A percentile compares a stretch with the other conserved stretches of the same genome.
Conservation (phyloP, 1,140 invertebrate species). For the Drosophila lacertosa region DNA sequence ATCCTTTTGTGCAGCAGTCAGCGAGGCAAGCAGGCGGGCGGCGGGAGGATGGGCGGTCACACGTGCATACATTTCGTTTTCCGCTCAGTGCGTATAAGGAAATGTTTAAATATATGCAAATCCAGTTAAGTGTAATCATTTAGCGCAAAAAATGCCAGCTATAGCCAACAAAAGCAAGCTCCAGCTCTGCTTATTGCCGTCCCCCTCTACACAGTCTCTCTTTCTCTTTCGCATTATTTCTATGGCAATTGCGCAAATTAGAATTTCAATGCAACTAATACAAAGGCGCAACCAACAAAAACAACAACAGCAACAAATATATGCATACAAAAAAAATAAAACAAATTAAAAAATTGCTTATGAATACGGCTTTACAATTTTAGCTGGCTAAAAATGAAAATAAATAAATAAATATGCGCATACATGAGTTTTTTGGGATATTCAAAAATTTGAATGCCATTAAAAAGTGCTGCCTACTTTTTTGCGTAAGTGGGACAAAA, state of each 20-base stretch:
- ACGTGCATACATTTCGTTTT: slow-evolving; percentile 79
- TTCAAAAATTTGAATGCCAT: slow-evolving; percentile 35
- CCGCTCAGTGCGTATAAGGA: slow-evolving; percentile 73
- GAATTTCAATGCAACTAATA: slow-evolving; percentile 77
- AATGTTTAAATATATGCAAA: slow-evolving; percentile 83
- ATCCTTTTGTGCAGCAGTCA: slow-evolving; percentile 79
- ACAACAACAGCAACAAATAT: slow-evolving; percentile 42
- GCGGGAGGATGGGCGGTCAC: slow-evolving; percentile 22
- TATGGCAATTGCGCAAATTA: slow-evolving; percentile 57
- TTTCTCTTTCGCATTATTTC: slow-evolving; percentile 4
- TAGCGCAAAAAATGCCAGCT: slow-evolving; percentile 67
- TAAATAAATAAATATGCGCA: slow-evolving; percentile 12
- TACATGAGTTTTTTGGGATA: neutral
- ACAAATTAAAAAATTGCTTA: slow-evolving; percentile 33
- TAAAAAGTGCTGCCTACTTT: slow-evolving; percentile 48
- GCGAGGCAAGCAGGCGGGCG: slow-evolving; percentile 23
- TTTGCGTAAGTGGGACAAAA: neutral
- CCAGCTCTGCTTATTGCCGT: slow-evolving; percentile 3
- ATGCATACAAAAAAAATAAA: too few species aligned
- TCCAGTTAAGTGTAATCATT: slow-evolving; percentile 83
- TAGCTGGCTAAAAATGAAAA: slow-evolving; percentile 24
- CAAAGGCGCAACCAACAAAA: slow-evolving; percentile 24
- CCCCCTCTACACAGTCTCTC: neutral
- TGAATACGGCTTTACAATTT: slow-evolving; percentile 47
- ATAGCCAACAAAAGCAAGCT: slow-evolving; percentile 47